Base-by-base conservation (phyloP, 1,140 invertebrate genomes). In the Oreohelix idahoensis region DNA sequence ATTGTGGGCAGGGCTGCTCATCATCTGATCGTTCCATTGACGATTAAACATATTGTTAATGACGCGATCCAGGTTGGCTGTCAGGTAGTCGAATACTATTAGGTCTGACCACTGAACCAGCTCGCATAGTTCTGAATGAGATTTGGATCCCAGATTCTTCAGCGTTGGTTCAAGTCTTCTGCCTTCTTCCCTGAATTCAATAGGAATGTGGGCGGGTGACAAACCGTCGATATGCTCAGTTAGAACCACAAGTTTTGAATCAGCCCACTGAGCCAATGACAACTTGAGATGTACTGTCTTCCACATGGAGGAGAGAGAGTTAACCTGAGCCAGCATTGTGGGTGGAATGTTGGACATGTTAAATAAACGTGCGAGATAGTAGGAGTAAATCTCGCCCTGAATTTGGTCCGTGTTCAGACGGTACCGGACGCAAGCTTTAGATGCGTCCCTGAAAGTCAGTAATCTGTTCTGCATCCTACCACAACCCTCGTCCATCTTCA, bases 91-190 rank as follows among this genome's bases (percentile, higher is more conserved):
- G 91, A 97, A 97, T 49, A 97, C 93, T 70, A 97, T 95, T 83
- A 97, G 93, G 93, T 97, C 96, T 23, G 96, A 96, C 96, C 96
- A 97, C 92, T 97, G 96, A n/a, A 96, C 95, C 79, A 97, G 92
- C 89, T 97, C 96, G 35, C 95, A 94, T 63, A 96, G 93, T 82
- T 94, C 93, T 0, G 53, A 78, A 29, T 77, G 58, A 38, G 83
- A 83, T 80, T 88, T 89, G n/a, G 76, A 70, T 26, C 74, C 81
- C 11, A 89, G 82, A 58, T n/a, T 89, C 63, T 73, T 90, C 42
- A 88, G 94, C 93, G 94, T 94, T 93, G 96, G 92, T 95, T 96
- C 84, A 90, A 95, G 69, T 93, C 95, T 23, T 70, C 95, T 93
- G 42, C 94, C 94, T 10, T 94, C 92, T 0, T 94, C 94, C 77